phyloP scores from a whole-genome alignment of 2,113 vertebrate species.

The Rhineura floridana region DNA sequence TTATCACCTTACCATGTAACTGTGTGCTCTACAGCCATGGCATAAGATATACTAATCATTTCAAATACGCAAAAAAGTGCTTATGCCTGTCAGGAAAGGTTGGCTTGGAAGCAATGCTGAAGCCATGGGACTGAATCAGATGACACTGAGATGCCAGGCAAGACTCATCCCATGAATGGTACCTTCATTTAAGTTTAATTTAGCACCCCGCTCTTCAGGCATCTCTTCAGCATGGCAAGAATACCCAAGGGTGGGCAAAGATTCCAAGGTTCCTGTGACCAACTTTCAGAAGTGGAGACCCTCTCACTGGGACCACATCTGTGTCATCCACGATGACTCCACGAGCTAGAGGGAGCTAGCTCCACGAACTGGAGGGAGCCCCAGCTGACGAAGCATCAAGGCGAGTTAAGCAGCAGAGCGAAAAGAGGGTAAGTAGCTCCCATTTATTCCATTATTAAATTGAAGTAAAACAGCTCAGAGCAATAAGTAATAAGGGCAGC shows the following conservation, averaged over 20 bases:
- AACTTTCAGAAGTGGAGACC: not conserved
- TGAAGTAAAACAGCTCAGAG: no score
- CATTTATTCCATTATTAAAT: no score
- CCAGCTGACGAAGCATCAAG: no score
- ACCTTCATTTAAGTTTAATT: constrained; percentile 3
- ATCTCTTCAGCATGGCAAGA: constrained; percentile 38
- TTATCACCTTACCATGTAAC: not conserved
- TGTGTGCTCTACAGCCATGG: not conserved
- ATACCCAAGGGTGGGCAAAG: not conserved
- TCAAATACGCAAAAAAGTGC: not conserved
- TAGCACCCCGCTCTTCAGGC: not conserved
- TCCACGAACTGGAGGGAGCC: no score
- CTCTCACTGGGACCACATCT: not conserved
- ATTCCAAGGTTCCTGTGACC: not conserved
- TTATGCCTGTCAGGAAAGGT: not conserved
- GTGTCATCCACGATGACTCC: no score
- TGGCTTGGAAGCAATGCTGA: not conserved
- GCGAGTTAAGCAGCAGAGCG: no score
- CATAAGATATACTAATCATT: not conserved
- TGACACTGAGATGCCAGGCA: not conserved
- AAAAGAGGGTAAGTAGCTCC: no score
- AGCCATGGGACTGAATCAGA: constrained; percentile 2
- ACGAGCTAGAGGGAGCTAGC: no score
- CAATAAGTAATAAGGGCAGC: no score
- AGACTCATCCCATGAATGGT: fast-evolving